Evolutionary conservation across 23 tunicate species (phyloP).

Genomic region (Pegea sp.): DNA sequence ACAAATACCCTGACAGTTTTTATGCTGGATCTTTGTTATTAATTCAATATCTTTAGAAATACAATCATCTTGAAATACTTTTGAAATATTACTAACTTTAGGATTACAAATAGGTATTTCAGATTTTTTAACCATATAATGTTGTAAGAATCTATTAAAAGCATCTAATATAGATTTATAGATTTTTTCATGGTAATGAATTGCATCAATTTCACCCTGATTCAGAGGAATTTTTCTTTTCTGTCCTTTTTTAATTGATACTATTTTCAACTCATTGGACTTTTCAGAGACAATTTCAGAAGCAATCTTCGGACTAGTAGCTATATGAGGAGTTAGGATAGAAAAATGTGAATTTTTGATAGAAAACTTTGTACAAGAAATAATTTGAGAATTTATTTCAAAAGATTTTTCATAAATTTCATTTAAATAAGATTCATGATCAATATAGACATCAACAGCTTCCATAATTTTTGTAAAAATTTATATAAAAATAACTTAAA

Average conservation of each 20-base stretch:
- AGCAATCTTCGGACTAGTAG: too few species aligned
- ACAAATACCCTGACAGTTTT: not conserved
- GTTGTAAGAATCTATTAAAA: not conserved
- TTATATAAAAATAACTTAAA: too few species aligned
- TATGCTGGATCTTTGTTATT: too few species aligned
- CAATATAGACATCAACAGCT: slow-evolving; percentile 6
- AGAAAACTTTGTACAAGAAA: too few species aligned
- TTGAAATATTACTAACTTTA: slow-evolving; percentile 3
- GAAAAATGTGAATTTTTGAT: too few species aligned
- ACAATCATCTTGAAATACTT: not conserved
- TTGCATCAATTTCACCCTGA: slow-evolving; percentile 9
- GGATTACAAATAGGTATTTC: not conserved
- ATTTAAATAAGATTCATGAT: not conserved
- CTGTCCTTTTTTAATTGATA: slow-evolving; percentile 1
- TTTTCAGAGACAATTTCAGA: too few species aligned
- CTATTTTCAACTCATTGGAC: not conserved
- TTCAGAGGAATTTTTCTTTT: slow-evolving; percentile 26
- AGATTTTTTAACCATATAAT: not conserved
- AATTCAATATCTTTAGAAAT: not conserved
- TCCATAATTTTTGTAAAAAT: too few species aligned
- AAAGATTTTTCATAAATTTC: not conserved
- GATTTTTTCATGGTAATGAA: slow-evolving; percentile 6
- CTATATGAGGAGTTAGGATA: too few species aligned
- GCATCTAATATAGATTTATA: not conserved
- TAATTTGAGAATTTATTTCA: too few species aligned